Evolutionary conservation across 2,888 invertebrate species (phyloP).

Genomic region (Rapana venosa): DNA sequence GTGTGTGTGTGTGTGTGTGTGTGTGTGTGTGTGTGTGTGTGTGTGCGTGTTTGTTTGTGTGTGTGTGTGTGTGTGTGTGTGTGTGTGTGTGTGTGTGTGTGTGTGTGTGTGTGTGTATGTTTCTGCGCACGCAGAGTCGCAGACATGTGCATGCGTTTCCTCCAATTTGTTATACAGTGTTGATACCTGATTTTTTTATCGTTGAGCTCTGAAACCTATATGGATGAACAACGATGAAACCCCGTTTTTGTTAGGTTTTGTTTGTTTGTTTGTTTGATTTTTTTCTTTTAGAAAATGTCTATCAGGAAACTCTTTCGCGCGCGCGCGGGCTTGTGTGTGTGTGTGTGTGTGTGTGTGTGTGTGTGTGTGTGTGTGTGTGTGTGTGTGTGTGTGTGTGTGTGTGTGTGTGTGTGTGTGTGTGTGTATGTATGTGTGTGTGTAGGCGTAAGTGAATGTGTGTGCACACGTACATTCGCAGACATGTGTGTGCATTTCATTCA

Average conservation of each 20-base stretch:
- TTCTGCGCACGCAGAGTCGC: too few species aligned
- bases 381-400: constrained; percentile 28
- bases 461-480: too few species aligned
- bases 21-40: constrained; percentile 15
- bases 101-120: constrained; percentile 5
- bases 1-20: constrained; percentile 17
- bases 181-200: too few species aligned
- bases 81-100: constrained; percentile 24
- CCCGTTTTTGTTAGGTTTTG: too few species aligned
- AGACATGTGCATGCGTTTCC: too few species aligned
- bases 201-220: too few species aligned
- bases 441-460: too few species aligned
- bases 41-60: constrained; percentile 26
- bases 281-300: too few species aligned
- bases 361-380: constrained; percentile 18
- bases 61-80: constrained; percentile 25
- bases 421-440: background rate
- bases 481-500: too few species aligned
- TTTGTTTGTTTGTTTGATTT: too few species aligned
- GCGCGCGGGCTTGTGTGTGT: background rate
- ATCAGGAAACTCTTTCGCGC: background rate
- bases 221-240: too few species aligned
- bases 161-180: too few species aligned
- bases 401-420: constrained; percentile 11
- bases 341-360: background rate